Conservation (phyloP, 2,797 vertebrate species). For the Rhinichthys osculus region DNA sequence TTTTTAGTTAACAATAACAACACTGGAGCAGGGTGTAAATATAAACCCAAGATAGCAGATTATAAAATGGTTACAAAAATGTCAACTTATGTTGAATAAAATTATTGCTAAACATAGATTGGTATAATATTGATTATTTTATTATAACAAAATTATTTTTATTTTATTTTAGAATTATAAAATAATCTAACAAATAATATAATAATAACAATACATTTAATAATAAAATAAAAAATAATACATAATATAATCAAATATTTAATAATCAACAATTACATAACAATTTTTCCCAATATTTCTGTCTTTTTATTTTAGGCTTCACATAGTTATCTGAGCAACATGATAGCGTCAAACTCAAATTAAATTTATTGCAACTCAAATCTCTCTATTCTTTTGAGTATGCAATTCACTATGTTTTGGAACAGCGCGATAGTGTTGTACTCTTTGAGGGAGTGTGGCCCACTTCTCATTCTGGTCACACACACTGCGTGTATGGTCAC, state of each 20-base stretch:
- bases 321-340: not conserved
- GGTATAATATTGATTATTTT: not conserved
- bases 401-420: not conserved
- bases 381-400: not conserved
- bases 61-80: not conserved
- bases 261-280: not conserved
- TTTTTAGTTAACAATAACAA: not conserved
- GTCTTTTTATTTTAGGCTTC: not conserved
- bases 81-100: not conserved
- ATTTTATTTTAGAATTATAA: not conserved
- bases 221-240: not conserved
- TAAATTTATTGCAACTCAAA: not conserved
- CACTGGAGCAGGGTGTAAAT: not conserved
- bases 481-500: constrained; percentile 17
- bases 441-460: not conserved
- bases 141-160: not conserved
- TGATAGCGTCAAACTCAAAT: not conserved
- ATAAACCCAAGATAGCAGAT: not conserved
- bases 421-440: not conserved
- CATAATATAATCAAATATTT: not conserved
- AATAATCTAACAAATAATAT: not conserved
- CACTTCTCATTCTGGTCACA: constrained; percentile 46
- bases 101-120: not conserved
- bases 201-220: not conserved
- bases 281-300: not conserved